Percentiles rank a stretch among this genome's conserved stretches.
Conservation (phyloP, 2,797 vertebrate genomes). For the Alcedo quadribrachys region DNA sequence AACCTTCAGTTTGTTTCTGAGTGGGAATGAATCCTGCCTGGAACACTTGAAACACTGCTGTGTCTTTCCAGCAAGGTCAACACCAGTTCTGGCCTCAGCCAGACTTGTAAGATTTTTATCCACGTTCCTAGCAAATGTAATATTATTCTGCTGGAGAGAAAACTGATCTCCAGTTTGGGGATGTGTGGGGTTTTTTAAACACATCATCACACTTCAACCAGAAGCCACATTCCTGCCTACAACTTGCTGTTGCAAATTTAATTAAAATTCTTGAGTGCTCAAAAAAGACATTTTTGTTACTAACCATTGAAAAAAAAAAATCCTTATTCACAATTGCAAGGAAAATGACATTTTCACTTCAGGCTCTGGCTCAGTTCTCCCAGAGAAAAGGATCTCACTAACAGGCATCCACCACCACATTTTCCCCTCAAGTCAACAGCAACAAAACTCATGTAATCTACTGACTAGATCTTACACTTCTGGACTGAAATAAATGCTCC, state of each 20-base stretch:
- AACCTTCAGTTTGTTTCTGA: background rate
- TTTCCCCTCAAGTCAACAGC: conserved; percentile 4
- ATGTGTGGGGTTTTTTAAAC: background rate
- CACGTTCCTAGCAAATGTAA: background rate
- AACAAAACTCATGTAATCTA: conserved; percentile 30
- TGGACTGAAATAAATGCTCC: conserved; percentile 28
- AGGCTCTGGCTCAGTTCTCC: background rate
- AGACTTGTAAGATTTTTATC: background rate
- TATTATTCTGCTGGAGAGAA: background rate
- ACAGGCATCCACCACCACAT: background rate
- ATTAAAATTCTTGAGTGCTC: background rate
- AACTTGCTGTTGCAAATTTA: conserved; percentile 24
- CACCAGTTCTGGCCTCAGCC: background rate
- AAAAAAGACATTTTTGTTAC: background rate
- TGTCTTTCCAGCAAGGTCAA: background rate
- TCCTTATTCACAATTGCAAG: background rate
- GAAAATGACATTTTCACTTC: conserved; percentile 5
- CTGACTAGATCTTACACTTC: background rate
- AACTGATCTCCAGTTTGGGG: background rate
- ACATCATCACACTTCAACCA: background rate
- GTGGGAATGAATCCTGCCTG: background rate
- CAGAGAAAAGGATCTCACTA: conserved; percentile 11
- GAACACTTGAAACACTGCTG: background rate
- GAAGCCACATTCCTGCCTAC: conserved; percentile 7
- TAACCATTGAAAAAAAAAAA: background rate